Base-by-base conservation (phyloP, 2,888 invertebrate species). In the Heliothis peltigera region DNA sequence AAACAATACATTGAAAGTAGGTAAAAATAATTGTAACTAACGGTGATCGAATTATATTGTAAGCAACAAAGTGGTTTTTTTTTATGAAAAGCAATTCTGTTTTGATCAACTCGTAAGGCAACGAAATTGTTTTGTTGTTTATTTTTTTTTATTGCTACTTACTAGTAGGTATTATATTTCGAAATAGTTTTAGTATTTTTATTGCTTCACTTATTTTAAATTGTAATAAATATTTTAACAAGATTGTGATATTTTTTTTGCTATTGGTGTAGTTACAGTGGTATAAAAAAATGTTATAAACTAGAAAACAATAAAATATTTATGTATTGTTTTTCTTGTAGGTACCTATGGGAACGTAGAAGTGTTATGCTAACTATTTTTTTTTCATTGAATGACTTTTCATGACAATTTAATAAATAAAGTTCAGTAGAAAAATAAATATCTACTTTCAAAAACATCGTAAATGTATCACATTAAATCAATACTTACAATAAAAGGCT, bases 61-160 rank as follows among this genome's bases (percentile, higher is more conserved):
- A 25, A 25, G 25, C 25, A 25, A 25, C 25, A 25, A 25, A 47
- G 43, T 8, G 5, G 18, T 0, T n/a, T 19, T 66, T 70, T 75
- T 70, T 62, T 70, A 70, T 42, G 44, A 53, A 75, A 75, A 49
- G 22, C 75, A 70, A 70, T 70, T 70, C 21, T 48, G 56, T 49
- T 75, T 53, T 53, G 55, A 69, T 75, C 47, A 51, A 42, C 46
- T 53, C 32, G 32, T 15, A 47, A 21, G 35, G 15, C 32, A 32
- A 58, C 49, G 53, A 42, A 68, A 58, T 18, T 10, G 7, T 0
- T 19, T 62, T 22, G 47, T 52, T 53, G 4, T 52, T 25, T 46
- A 25, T 52, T 35, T 22, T 35, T 22, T 21, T n/a, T 39, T 35
- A 15, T 46, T 44, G 25, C n/a, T 18, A n/a, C n/a, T n/a, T n/a